phyloP scores from a whole-genome alignment of 1,140 invertebrate species.

The Maniola jurtina region DNA sequence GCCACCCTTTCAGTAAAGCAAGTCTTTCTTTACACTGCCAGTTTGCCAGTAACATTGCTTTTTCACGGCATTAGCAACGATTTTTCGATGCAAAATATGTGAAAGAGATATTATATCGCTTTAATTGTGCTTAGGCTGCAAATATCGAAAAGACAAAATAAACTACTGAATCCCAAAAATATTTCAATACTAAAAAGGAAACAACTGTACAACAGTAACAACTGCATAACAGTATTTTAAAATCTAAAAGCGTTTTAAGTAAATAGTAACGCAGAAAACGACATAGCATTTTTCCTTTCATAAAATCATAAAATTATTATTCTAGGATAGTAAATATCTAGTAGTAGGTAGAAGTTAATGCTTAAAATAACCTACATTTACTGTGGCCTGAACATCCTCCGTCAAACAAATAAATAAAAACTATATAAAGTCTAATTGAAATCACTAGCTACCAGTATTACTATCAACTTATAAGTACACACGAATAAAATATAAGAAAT shows the following conservation, averaged over 20 bases:
- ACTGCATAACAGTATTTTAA: no score
- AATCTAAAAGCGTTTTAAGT: background rate
- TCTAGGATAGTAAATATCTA: background rate
- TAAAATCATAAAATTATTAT: background rate
- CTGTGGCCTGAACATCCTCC: background rate
- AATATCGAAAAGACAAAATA: no score
- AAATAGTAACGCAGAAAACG: background rate
- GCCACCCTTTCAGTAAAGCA: no score
- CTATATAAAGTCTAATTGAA: conserved; percentile 25
- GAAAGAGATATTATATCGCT: no score
- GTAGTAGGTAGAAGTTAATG: background rate
- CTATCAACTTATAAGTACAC: conserved; percentile 14
- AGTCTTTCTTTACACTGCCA: no score
- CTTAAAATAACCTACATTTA: background rate
- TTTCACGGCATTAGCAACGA: no score
- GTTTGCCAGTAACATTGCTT: no score
- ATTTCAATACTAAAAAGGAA: no score
- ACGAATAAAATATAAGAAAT: conserved; percentile 27
- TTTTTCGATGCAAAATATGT: no score
- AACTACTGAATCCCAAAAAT: no score
- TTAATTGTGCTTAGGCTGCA: no score
- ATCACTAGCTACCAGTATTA: conserved; percentile 26
- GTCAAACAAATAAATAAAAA: conserved; percentile 18
- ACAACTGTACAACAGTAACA: no score
- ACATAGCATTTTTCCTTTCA: background rate